Conservation (phyloP, 2,113 vertebrate genomes). For the Atherinomorus stipes region DNA sequence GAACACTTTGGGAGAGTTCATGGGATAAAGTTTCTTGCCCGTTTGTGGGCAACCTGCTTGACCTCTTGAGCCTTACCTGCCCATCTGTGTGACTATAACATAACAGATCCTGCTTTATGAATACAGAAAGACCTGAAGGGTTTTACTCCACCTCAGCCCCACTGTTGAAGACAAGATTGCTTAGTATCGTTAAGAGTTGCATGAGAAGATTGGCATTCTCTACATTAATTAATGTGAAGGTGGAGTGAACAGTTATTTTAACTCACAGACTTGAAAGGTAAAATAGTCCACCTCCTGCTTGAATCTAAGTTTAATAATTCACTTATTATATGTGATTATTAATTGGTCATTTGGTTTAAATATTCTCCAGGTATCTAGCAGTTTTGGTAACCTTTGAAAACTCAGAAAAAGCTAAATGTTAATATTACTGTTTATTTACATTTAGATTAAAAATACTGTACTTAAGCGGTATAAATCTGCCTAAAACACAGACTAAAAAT, state of each 20-base stretch:
- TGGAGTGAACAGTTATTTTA: not conserved
- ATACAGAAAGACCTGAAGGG: no score
- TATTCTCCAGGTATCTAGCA: not conserved
- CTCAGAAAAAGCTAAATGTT: not conserved
- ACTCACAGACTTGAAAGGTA: conserved; percentile 5
- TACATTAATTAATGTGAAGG: not conserved
- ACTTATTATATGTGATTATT: not conserved
- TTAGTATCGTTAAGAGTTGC: no score
- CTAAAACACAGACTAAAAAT: not conserved
- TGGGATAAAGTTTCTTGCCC: no score
- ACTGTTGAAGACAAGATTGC: no score
- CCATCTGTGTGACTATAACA: no score
- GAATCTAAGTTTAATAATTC: not conserved
- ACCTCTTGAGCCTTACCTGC: no score
- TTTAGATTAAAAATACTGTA: not conserved
- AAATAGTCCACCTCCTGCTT: not conserved
- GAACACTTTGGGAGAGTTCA: no score
- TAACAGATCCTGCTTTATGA: no score
- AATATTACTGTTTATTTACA: not conserved
- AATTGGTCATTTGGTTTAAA: not conserved
- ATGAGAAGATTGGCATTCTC: no score
- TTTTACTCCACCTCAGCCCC: no score
- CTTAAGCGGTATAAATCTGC: not conserved
- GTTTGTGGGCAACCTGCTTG: no score
- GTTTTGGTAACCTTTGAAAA: not conserved